phyloP scores from a whole-genome alignment of 2,797 vertebrate genomes.

The Enteromius viviparus region DNA sequence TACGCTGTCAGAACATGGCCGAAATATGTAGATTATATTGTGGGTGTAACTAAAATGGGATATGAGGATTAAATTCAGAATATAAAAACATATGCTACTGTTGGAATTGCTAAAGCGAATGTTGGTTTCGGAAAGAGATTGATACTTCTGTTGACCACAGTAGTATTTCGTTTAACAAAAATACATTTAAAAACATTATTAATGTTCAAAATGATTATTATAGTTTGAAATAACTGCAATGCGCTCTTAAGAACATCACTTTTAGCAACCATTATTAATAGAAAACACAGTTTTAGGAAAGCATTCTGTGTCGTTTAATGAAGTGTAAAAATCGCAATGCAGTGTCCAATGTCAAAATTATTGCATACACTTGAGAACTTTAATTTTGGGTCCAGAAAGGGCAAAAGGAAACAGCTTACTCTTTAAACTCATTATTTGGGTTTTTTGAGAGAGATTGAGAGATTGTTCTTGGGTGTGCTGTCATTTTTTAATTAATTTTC shows the following conservation, averaged over 20 bases:
- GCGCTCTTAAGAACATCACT: neutral
- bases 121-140: slow-evolving; percentile 17
- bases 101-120: slow-evolving; percentile 14
- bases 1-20: neutral
- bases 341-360: neutral
- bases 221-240: neutral
- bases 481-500: neutral
- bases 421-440: neutral
- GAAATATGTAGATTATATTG: slow-evolving; percentile 14
- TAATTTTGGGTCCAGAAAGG: neutral
- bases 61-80: slow-evolving; percentile 3
- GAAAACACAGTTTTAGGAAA: neutral
- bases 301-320: neutral
- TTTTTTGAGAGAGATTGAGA: neutral
- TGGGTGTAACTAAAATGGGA: slow-evolving; percentile 18
- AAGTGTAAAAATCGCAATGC: neutral
- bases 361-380: neutral
- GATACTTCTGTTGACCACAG: neutral
- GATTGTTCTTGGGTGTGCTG: neutral
- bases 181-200: neutral
- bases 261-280: neutral
- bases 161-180: neutral
- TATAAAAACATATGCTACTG: slow-evolving; percentile 27
- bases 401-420: neutral
- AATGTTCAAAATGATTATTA: neutral